Evolutionary conservation across 2,888 invertebrate species (phyloP), one percentile per base, ranked within the genome.

Genomic region (Parelbella ahira): DNA sequence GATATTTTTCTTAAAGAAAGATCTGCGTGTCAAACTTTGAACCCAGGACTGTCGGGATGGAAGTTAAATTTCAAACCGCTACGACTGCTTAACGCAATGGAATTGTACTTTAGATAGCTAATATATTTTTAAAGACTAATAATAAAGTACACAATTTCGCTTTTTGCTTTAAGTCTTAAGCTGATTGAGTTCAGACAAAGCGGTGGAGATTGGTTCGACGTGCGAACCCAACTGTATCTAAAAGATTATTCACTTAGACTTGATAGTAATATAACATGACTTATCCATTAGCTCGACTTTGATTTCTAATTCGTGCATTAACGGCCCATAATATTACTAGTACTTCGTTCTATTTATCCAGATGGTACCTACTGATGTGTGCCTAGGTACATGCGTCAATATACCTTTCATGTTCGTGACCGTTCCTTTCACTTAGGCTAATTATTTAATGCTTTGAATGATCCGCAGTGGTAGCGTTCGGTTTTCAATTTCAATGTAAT

Each of bases 191-290:
- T n/a, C n/a, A n/a, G n/a, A n/a, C n/a, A n/a, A n/a, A n/a, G n/a
- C n/a, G n/a, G n/a, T n/a, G n/a, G n/a, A n/a, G n/a, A n/a, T n/a
- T n/a, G n/a, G n/a, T n/a, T n/a, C n/a, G n/a, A n/a, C n/a, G n/a
- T n/a, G n/a, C n/a, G n/a, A n/a, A n/a, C n/a, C n/a, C n/a, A n/a
- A n/a, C n/a, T n/a, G n/a, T n/a, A n/a, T n/a, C n/a, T n/a, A 43
- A 49, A 54, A 57, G 62, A 54, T 47, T 43, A 39, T 45, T 44
- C 10, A 41, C 38, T 37, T 47, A 48, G 54, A 51, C 46, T 53
- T 46, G 38, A 61, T 66, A 73, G 64, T 69, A 72, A 51, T 54
- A 60, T 72, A 67, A 68, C 73, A 54, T 51, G 62, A 60, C 59
- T 59, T 58, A 53, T 57, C 69, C 65, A 72, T 72, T 72, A 74